Evolutionary conservation across 2,797 vertebrate genomes (phyloP), one percentile per base, ranked within the genome.

Genomic region (Pagetopsis macropterus): DNA sequence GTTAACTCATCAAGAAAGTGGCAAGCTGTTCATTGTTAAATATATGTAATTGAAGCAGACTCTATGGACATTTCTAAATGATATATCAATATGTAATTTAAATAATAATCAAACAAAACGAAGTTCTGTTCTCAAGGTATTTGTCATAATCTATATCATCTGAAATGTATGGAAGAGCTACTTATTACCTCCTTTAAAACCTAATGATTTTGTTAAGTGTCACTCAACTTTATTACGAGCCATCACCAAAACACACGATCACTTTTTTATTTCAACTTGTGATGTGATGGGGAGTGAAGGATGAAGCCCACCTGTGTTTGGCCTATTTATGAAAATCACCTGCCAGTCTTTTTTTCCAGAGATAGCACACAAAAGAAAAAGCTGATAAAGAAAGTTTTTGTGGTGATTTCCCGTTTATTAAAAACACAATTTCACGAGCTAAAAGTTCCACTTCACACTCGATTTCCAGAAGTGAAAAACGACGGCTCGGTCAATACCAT

Each of bases 361-460:
- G 62, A 79, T 37, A 14, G 67, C 70, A 45, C 66, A 83, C 72
- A 84, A 85, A 27, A 83, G 82, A 72, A 73, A 80, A 81, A 79
- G 33, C 55, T 75, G 57, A 66, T 82, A 72, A 86, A 69, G 83
- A 64, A 81, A 59, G 56, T 62, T 77, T 37, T 54, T 75, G 46
- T 81, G 73, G 75, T 72, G 76, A 84, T 82, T 27, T 79, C 78
- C 67, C 65, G 64, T 84, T 87, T 83, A 87, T 89, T 83, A 84
- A 76, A 85, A 89, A 78, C 67, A 73, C 76, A 77, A 87, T 90
- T 88, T 89, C 83, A 68, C 83, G 54, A 67, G 55, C 72, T 77
- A 77, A 85, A 86, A 85, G 83, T 87, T 91, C 81, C 89, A 87
- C 90, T 88, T 92, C 86, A 87, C 84, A 76, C 87, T 84, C 57